These are phyloP conservation scores for Apomyelois bistriatella DNA, from an alignment of 2,888 invertebrate species.

Conservation along the genomic window DNA sequence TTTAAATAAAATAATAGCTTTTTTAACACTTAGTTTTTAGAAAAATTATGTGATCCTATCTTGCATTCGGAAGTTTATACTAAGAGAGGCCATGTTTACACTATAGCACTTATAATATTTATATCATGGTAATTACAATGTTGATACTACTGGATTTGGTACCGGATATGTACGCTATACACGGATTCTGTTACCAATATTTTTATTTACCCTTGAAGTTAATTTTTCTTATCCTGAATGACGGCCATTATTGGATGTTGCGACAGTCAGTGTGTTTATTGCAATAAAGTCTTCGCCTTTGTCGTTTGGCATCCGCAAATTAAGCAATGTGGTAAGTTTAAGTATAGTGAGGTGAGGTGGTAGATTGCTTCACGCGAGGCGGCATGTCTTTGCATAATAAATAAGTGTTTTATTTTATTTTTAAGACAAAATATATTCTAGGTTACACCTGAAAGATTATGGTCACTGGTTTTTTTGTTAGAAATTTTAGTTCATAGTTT, in stretches of 20 bases:
- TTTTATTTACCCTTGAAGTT: not conserved
- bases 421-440: not conserved
- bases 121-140: not conserved
- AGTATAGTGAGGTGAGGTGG: not conserved
- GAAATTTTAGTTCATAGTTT: too few relatives aligned
- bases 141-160: not conserved
- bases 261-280: not conserved
- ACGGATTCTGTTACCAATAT: not conserved
- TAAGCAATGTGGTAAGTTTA: constrained; percentile 25
- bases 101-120: too few relatives aligned
- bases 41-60: too few relatives aligned
- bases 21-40: too few relatives aligned
- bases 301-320: constrained; percentile 32
- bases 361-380: not conserved
- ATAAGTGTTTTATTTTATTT: not conserved
- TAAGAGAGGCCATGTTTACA: too few relatives aligned
- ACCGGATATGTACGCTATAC: not conserved
- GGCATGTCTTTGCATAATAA: not conserved
- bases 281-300: not conserved
- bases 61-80: too few relatives aligned
- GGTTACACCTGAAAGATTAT: too few relatives aligned
- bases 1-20: too few relatives aligned
- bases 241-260: not conserved
- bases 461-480: too few relatives aligned
- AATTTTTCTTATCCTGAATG: constrained; percentile 7